These are phyloP conservation scores for Cydia strobilella DNA, from an alignment of 1,140 invertebrate species.

Conservation along the genomic window DNA sequence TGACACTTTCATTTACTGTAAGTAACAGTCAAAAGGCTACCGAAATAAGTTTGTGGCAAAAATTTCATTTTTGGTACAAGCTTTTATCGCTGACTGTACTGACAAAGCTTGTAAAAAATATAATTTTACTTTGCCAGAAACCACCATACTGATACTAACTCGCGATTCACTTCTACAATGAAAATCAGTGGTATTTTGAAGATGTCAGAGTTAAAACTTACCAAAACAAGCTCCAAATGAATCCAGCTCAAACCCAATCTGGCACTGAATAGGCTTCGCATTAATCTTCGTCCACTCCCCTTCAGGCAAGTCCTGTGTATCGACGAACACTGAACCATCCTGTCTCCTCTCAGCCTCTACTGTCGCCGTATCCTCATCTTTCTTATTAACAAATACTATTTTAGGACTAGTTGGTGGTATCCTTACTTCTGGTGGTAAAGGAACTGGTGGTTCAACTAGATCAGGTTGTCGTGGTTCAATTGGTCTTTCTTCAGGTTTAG, in stretches of 20 bases:
- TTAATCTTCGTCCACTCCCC: conserved; percentile 66
- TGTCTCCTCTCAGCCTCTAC: conserved; percentile 48
- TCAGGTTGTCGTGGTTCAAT: conserved; percentile 36
- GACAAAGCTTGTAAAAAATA: too few relatives aligned
- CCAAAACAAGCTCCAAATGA: conserved; percentile 68
- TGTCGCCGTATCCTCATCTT: conserved; percentile 51
- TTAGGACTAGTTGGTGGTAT: conserved; percentile 46
- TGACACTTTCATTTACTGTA: too few relatives aligned
- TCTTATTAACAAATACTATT: conserved; percentile 48
- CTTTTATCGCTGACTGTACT: too few relatives aligned
- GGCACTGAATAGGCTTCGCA: conserved; percentile 57
- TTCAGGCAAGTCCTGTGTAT: conserved; percentile 58
- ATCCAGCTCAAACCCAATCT: conserved; percentile 81
- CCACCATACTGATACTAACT: neutral
- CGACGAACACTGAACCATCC: conserved; percentile 60
- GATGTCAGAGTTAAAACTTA: conserved; percentile 43
- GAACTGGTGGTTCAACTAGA: conserved; percentile 16
- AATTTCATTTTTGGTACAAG: too few relatives aligned
- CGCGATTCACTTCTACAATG: neutral
- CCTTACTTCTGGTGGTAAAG: conserved; percentile 26
- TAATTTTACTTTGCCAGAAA: too few relatives aligned
- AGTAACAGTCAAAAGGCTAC: too few relatives aligned
- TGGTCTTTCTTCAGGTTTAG: conserved; percentile 23
- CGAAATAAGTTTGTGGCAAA: too few relatives aligned
- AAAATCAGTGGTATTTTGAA: neutral